Evolutionary conservation across 2,888 invertebrate species (phyloP).

Genomic region (Drosophila borborema): DNA sequence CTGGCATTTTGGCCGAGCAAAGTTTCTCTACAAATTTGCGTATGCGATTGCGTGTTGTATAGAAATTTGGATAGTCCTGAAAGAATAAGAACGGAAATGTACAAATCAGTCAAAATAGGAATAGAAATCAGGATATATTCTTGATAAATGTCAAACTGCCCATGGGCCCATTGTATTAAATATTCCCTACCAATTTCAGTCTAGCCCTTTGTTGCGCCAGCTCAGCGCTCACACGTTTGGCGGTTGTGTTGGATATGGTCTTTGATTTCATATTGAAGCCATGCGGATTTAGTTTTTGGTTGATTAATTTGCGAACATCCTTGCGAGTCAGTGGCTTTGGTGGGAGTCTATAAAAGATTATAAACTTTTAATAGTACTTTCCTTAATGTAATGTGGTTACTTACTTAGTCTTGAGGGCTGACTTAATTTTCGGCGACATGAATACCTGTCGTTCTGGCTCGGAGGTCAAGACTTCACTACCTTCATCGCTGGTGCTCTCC

Average conservation of each 20-base stretch:
- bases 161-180: too few relatives aligned
- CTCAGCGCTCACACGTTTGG: slow-evolving; percentile 58
- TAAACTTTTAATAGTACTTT: too few relatives aligned
- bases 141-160: too few relatives aligned
- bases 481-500: slow-evolving; percentile 41
- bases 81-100: neutral
- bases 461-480: slow-evolving; percentile 36
- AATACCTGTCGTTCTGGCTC: slow-evolving; percentile 42
- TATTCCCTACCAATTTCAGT: slow-evolving; percentile 65
- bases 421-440: slow-evolving; percentile 24
- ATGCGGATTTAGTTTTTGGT: slow-evolving; percentile 50
- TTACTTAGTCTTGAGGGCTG: slow-evolving; percentile 43
- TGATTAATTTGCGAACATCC: slow-evolving; percentile 66
- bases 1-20: slow-evolving; percentile 71
- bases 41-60: slow-evolving; percentile 79
- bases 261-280: slow-evolving; percentile 68
- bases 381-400: neutral
- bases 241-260: slow-evolving; percentile 49
- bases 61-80: slow-evolving; percentile 78
- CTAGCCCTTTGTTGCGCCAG: slow-evolving; percentile 65
- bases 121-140: too few relatives aligned
- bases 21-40: slow-evolving; percentile 80
- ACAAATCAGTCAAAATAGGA: too few relatives aligned
- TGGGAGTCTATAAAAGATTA: slow-evolving; percentile 22
- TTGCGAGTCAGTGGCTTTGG: slow-evolving; percentile 59